Conservation (phyloP, 2,113 vertebrate genomes). For the Arenaria interpres region DNA sequence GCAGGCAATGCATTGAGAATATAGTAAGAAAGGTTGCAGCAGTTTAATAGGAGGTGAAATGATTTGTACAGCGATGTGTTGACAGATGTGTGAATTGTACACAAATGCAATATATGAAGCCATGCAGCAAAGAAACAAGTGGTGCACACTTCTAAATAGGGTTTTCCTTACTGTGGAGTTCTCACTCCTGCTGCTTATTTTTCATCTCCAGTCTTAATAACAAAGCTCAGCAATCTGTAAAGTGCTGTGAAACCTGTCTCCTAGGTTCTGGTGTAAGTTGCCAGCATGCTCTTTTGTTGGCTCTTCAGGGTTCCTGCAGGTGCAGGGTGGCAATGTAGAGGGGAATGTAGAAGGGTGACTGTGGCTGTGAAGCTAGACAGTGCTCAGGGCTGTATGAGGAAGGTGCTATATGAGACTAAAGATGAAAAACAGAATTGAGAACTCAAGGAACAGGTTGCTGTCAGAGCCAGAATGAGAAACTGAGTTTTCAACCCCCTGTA, state of each 20-base stretch:
- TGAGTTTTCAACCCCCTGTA: background rate
- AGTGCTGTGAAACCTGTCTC: background rate
- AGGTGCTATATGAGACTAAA: rapidly evolving
- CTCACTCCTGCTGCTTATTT: conserved; percentile 11
- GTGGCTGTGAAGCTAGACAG: background rate
- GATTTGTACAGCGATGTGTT: background rate
- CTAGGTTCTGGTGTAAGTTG: background rate
- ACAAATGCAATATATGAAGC: background rate
- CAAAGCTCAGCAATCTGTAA: background rate
- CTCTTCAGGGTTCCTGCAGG: background rate
- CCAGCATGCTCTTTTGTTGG: background rate
- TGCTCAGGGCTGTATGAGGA: background rate
- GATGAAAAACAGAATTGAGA: background rate
- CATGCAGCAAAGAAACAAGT: background rate
- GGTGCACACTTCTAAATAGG: background rate
- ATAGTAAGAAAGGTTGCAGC: background rate
- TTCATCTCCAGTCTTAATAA: background rate
- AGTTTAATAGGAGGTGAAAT: background rate
- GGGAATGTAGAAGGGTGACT: background rate
- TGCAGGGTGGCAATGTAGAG: background rate
- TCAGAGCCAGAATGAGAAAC: background rate
- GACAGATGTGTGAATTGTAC: background rate
- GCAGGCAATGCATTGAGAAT: background rate
- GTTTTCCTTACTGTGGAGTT: background rate
- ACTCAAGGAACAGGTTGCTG: background rate